Evolutionary conservation across 2,113 vertebrate species (phyloP).

Genomic region (Rhineura floridana): DNA sequence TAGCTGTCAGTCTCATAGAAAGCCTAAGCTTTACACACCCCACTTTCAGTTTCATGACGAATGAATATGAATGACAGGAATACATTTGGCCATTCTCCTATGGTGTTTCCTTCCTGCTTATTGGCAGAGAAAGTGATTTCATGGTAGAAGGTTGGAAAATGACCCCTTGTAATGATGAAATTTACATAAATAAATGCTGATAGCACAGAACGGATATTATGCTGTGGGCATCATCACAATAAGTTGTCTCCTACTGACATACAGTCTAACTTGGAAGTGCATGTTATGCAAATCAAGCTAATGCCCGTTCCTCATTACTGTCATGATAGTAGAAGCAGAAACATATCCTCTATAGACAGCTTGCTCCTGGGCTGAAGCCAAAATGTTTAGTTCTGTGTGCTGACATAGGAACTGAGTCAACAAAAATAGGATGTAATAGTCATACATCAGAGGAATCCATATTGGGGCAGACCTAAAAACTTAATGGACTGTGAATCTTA

Average conservation of each 20-base stretch:
- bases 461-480: constrained; percentile 80
- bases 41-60: constrained; percentile 59
- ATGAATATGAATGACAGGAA: constrained; percentile 71
- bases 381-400: constrained; percentile 86
- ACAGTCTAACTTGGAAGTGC: constrained; percentile 84
- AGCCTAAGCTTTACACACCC: constrained; percentile 56
- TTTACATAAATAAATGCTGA: constrained; percentile 99
- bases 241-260: constrained; percentile 95
- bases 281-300: constrained; percentile 99
- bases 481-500: constrained; percentile 82
- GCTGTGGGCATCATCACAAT: constrained; percentile 85
- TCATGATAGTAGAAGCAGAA: constrained; percentile 88
- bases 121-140: constrained; percentile 88
- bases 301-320: constrained; percentile 96
- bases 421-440: constrained; percentile 85
- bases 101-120: constrained; percentile 75
- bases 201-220: constrained; percentile 88
- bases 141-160: constrained; percentile 93
- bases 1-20: constrained; percentile 69
- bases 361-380: constrained; percentile 84
- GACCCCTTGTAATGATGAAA: constrained; percentile 90
- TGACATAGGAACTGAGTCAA: constrained; percentile 95
- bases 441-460: constrained; percentile 86
- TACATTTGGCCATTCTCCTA: constrained; percentile 61
- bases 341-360: constrained; percentile 90